phyloP scores from a whole-genome alignment of 2,888 invertebrate genomes.

The Eledone cirrhosa region DNA sequence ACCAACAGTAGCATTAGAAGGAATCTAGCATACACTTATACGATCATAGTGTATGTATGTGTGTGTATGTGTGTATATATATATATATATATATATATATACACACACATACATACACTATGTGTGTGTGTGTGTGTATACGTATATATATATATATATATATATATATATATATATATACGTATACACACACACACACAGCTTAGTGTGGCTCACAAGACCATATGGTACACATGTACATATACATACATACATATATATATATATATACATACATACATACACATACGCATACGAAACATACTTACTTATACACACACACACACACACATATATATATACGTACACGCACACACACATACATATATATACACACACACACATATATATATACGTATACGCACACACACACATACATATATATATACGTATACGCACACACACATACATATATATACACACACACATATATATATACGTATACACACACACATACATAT shows the following conservation, averaged over 20 bases:
- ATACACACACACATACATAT: background rate
- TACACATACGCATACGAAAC: background rate
- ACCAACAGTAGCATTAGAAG: too few relatives aligned
- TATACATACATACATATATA: background rate
- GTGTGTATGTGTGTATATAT: background rate
- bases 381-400: background rate
- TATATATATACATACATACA: background rate
- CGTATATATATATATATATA: background rate
- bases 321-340: background rate
- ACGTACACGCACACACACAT: background rate
- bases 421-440: background rate
- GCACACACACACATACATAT: background rate
- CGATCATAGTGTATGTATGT: background rate
- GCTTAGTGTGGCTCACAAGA: background rate
- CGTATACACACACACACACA: background rate
- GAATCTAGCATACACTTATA: too few relatives aligned
- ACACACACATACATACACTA: background rate
- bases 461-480: background rate
- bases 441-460: background rate
- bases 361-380: slow-evolving; percentile 1
- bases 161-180: background rate
- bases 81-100: background rate
- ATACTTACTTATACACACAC: background rate
- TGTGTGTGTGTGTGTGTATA: background rate
- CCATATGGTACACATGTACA: background rate